Percentiles rank a stretch among this genome's conserved stretches.
phyloP scores from a whole-genome alignment of 2,113 vertebrate genomes.

The Arvicanthis niloticus region DNA sequence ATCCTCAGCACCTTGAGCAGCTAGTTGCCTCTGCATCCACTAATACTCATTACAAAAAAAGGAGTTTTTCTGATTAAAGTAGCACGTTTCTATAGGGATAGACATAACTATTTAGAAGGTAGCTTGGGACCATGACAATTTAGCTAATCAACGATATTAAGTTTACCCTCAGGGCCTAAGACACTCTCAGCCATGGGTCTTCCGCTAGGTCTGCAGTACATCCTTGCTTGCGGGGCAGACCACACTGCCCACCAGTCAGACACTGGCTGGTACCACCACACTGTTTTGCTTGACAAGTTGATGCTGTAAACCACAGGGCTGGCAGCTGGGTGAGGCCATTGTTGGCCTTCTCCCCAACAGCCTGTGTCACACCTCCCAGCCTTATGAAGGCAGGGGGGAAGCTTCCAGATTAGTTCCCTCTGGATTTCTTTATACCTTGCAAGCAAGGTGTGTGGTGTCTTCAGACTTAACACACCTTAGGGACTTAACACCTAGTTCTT shows the following conservation, averaged over 20 bases:
- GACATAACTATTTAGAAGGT: neutral
- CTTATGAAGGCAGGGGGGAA: neutral
- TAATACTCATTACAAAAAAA: neutral
- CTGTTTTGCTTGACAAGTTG: neutral
- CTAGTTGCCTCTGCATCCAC: neutral
- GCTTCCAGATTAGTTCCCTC: neutral
- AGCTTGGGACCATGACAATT: neutral
- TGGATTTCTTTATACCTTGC: neutral
- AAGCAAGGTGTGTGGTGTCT: neutral
- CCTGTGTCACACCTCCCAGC: neutral
- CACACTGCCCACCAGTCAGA: neutral
- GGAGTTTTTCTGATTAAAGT: neutral
- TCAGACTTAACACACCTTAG: too few species aligned
- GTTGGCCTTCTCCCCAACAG: neutral
- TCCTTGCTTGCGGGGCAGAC: neutral
- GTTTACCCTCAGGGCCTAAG: neutral
- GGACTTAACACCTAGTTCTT: neutral
- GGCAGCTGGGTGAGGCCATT: neutral
- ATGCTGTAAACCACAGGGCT: neutral
- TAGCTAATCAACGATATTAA: neutral
- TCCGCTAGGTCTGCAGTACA: neutral
- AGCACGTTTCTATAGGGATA: neutral
- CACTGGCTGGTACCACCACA: neutral
- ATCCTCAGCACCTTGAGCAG: neutral
- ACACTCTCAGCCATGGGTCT: neutral